These are phyloP conservation scores for Palloptera scutellata DNA, from an alignment of 2,888 invertebrate genomes.

Conservation along the genomic window DNA sequence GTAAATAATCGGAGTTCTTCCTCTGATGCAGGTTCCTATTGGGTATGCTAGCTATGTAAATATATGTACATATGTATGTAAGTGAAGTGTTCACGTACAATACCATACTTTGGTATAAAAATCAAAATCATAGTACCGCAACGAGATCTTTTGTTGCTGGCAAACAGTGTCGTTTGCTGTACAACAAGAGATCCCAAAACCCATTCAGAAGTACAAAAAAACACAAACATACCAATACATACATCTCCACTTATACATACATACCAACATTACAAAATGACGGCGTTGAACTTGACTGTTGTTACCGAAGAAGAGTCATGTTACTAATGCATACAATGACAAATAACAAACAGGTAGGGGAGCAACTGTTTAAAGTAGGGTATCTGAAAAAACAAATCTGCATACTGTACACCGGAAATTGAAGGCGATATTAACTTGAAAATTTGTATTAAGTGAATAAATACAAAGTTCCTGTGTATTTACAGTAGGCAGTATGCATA, in stretches of 20 bases:
- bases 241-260: conserved; percentile 19
- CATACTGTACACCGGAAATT: conserved; percentile 28
- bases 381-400: conserved; percentile 12
- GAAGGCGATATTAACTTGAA: conserved; percentile 26
- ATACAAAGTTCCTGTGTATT: too few species aligned
- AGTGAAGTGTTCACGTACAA: conserved; percentile 2
- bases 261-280: conserved; percentile 19
- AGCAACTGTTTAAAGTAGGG: conserved; percentile 22
- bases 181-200: conserved; percentile 3
- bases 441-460: background rate
- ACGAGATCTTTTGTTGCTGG: conserved; percentile 27
- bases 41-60: too few species aligned
- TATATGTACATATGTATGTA: too few species aligned
- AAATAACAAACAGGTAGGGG: conserved; percentile 10
- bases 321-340: background rate
- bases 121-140: conserved; percentile 40
- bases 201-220: conserved; percentile 4
- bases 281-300: conserved; percentile 43
- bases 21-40: too few species aligned
- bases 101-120: conserved; percentile 16
- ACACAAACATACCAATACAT: conserved; percentile 5
- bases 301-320: background rate
- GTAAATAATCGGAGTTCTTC: too few species aligned
- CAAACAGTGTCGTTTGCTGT: conserved; percentile 1
- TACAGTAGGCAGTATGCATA: too few species aligned